phyloP scores from a whole-genome alignment of 2,113 vertebrate genomes.

The Isichthys henryi region DNA sequence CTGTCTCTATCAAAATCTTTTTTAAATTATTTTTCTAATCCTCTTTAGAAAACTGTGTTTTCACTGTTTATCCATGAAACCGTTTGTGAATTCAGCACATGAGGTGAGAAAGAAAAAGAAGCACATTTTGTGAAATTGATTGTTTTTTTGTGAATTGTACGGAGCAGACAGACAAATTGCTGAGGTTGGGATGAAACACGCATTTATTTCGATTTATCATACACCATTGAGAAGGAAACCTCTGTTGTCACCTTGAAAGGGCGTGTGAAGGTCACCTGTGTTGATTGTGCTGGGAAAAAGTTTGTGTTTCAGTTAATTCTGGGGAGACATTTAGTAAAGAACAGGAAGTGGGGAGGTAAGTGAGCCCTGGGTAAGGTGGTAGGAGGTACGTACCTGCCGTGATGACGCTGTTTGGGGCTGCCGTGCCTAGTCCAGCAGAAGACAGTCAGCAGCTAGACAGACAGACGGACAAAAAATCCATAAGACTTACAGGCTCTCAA shows the following conservation, averaged over 20 bases:
- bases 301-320: background rate
- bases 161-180: background rate
- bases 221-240: background rate
- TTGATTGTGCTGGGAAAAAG: background rate
- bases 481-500: background rate
- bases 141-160: background rate
- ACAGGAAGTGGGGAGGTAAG: background rate
- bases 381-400: too few species aligned
- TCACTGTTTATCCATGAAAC: background rate
- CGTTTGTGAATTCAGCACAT: background rate
- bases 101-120: background rate
- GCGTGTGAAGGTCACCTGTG: background rate
- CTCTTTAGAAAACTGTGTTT: slow-evolving; percentile 13
- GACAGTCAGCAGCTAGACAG: background rate
- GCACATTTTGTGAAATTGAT: background rate
- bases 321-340: background rate
- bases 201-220: background rate
- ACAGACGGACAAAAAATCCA: background rate
- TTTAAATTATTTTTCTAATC: background rate
- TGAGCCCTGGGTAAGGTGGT: background rate
- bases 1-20: background rate
- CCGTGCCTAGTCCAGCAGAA: background rate
- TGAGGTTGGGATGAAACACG: background rate
- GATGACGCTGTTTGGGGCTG: background rate
- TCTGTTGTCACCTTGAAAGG: background rate